Evolutionary conservation across 2,888 invertebrate genomes (phyloP).

Genomic region (Chromoteleia sp.): DNA sequence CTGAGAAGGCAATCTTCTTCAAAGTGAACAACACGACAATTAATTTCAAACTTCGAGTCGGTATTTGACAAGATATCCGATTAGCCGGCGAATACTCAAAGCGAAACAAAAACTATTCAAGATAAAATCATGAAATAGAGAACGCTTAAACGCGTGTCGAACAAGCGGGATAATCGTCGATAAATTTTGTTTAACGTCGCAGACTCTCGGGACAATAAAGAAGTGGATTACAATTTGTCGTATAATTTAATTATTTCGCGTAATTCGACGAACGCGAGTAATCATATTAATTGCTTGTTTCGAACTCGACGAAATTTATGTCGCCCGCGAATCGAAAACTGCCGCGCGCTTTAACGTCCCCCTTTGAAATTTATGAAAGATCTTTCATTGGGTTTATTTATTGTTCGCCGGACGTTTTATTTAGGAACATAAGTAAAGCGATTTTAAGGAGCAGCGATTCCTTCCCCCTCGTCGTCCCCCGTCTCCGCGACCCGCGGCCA

Average conservation of each 20-base stretch:
- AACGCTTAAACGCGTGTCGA: slow-evolving; percentile 14
- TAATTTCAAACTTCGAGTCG: neutral
- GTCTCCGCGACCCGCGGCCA: too few relatives aligned
- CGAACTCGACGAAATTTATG: slow-evolving; percentile 10
- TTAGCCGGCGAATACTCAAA: slow-evolving; percentile 7
- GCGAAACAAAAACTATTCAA: slow-evolving; percentile 18
- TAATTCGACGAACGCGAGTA: slow-evolving; percentile 7
- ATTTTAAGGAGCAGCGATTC: too few relatives aligned
- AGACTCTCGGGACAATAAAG: slow-evolving; percentile 17
- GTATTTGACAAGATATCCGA: neutral
- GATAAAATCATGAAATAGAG: slow-evolving; percentile 18
- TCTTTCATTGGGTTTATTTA: slow-evolving; percentile 21
- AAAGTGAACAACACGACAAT: neutral
- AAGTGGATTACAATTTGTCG: slow-evolving; percentile 41
- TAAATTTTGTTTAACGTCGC: slow-evolving; percentile 38
- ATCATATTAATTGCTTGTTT: slow-evolving; percentile 46
- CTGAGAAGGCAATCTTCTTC: too few relatives aligned
- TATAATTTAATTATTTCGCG: slow-evolving; percentile 44
- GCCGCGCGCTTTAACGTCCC: neutral
- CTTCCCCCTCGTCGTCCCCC: too few relatives aligned
- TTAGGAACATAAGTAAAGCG: too few relatives aligned
- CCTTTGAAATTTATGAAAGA: slow-evolving; percentile 3
- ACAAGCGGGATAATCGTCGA: slow-evolving; percentile 40
- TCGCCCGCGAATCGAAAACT: neutral
- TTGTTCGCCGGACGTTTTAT: slow-evolving; percentile 4